These are phyloP conservation scores for Lophochroa leadbeateri DNA, from an alignment of 2,113 vertebrate species.

Conservation along the genomic window DNA sequence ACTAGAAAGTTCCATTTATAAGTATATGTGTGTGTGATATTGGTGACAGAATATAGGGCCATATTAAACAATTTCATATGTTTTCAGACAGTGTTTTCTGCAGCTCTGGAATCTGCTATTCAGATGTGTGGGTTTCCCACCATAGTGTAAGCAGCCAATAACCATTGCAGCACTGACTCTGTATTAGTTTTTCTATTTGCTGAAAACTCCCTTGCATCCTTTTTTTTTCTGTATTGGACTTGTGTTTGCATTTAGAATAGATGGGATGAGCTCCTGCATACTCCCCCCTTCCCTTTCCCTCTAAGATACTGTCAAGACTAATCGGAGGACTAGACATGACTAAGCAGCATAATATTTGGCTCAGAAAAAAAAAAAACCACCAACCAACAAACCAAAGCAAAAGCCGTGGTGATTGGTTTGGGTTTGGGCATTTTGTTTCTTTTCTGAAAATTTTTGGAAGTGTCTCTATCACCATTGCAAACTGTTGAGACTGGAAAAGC, in stretches of 20 bases:
- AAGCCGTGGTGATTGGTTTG: background rate
- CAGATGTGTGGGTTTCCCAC: conserved; percentile 36
- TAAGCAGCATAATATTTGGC: background rate
- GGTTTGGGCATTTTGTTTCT: background rate
- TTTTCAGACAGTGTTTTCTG: conserved; percentile 61
- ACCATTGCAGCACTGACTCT: background rate
- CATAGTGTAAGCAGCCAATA: background rate
- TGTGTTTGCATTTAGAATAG: conserved; percentile 27
- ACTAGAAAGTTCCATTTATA: background rate
- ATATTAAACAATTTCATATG: background rate
- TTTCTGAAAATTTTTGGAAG: background rate
- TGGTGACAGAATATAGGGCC: background rate
- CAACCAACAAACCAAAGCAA: background rate
- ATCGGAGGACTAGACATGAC: background rate
- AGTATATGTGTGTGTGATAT: background rate
- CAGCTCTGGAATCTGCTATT: conserved; percentile 62
- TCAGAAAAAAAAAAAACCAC: background rate
- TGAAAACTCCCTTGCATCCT: background rate
- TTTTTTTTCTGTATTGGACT: conserved; percentile 4
- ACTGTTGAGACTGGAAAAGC: background rate
- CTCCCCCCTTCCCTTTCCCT: background rate
- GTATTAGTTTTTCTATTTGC: background rate
- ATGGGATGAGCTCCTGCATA: background rate
- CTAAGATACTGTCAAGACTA: background rate
- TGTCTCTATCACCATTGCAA: background rate